Conservation (phyloP, 2,113 vertebrate species). For the Maccullochella peelii region DNA sequence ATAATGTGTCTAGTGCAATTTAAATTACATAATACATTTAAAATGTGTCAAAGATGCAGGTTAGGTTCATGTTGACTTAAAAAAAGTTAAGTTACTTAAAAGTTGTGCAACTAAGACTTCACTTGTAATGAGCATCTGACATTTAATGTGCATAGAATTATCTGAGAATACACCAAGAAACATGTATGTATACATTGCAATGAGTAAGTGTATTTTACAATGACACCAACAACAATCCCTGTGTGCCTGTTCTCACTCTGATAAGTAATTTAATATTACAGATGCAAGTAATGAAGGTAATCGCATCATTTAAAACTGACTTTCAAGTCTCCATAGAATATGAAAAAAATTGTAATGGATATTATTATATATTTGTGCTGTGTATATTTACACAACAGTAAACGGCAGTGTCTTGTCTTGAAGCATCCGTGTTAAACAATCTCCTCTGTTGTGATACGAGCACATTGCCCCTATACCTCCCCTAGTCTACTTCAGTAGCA, state of each 20-base stretch:
- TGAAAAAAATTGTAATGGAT: not conserved
- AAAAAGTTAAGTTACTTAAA: not conserved
- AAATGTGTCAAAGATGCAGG: conserved; percentile 6
- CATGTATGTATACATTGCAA: not conserved
- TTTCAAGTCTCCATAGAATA: conserved; percentile 20
- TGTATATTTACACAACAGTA: conserved; percentile 9
- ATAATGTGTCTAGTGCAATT: conserved; percentile 32
- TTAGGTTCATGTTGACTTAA: not conserved
- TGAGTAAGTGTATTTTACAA: not conserved
- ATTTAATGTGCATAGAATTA: not conserved
- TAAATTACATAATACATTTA: conserved; percentile 56
- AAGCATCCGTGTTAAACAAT: conserved; percentile 66
- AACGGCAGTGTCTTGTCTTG: conserved; percentile 58
- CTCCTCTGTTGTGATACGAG: conserved; percentile 72
- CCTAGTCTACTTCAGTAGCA: conserved; percentile 68
- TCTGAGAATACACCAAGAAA: not conserved
- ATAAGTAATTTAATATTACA: conserved; percentile 23
- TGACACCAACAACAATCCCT: not conserved
- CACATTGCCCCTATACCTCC: conserved; percentile 69
- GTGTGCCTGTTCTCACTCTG: not conserved
- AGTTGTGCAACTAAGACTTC: not conserved
- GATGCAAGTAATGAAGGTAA: conserved; percentile 28
- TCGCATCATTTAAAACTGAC: not conserved
- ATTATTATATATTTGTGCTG: too few species aligned
- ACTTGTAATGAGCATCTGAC: not conserved